These are phyloP conservation scores for Hypselothyrea guttata DNA, from an alignment of 2,888 invertebrate species.

Conservation along the genomic window DNA sequence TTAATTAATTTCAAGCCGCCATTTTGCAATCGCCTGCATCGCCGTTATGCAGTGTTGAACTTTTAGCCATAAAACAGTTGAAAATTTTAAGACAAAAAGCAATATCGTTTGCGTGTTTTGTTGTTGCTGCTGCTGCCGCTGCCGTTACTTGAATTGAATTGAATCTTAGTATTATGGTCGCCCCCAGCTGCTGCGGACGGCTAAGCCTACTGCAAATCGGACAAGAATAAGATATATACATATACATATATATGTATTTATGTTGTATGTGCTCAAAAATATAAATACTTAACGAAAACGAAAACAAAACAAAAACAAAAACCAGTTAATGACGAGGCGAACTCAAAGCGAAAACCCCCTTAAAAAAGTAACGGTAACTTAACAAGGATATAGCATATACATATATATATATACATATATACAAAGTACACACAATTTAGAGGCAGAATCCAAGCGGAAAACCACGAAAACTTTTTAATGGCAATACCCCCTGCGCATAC, in stretches of 20 bases:
- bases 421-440: conserved; percentile 45
- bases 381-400: conserved; percentile 56
- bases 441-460: conserved; percentile 33
- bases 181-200: neutral
- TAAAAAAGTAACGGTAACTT: conserved; percentile 59
- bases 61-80: no score
- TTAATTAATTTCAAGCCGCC: no score
- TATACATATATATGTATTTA: conserved; percentile 13
- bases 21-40: no score
- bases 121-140: conserved; percentile 16
- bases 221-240: conserved; percentile 15
- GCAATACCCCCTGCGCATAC: conserved; percentile 27
- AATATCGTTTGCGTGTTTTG: conserved; percentile 11
- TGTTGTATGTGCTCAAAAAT: conserved; percentile 47
- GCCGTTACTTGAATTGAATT: conserved; percentile 6
- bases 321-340: no score
- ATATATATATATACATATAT: conserved; percentile 36
- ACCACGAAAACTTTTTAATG: conserved; percentile 53
- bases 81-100: conserved; percentile 1
- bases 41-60: no score
- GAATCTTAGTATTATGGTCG: conserved; percentile 38
- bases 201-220: conserved; percentile 18
- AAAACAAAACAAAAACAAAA: conserved; percentile 17
- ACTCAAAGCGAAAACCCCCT: conserved; percentile 28
- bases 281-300: conserved; percentile 8